Evolutionary conservation across 1,140 invertebrate species (phyloP).

Genomic region (Monochamus saltuarius): DNA sequence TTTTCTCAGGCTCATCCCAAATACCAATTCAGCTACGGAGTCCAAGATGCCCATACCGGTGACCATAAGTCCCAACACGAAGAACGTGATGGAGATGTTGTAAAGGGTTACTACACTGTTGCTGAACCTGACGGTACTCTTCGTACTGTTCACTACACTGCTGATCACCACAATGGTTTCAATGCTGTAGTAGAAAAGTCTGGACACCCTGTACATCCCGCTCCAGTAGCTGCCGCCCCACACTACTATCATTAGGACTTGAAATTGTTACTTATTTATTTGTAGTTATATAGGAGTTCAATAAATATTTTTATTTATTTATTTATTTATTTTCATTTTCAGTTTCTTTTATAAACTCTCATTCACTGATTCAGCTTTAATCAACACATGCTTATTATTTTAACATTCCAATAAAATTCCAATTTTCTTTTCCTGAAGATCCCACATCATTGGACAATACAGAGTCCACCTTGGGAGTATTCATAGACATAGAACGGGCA

Average conservation of each 20-base stretch:
- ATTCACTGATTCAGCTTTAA: too few species aligned
- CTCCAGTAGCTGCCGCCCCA: slow-evolving; percentile 22
- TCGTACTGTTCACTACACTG: slow-evolving; percentile 65
- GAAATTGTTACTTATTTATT: not conserved
- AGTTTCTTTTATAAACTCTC: too few species aligned
- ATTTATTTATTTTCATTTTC: not conserved
- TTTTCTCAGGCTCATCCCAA: slow-evolving; percentile 58
- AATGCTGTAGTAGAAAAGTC: slow-evolving; percentile 13
- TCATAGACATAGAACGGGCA: too few species aligned
- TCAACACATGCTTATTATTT: too few species aligned
- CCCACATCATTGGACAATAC: too few species aligned
- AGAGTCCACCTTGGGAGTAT: too few species aligned
- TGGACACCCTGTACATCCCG: slow-evolving; percentile 21
- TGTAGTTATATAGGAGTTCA: too few species aligned
- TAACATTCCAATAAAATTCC: too few species aligned
- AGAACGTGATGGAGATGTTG: slow-evolving; percentile 6
- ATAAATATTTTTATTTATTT: slow-evolving; percentile 6
- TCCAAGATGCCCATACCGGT: slow-evolving; percentile 3
- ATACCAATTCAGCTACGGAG: slow-evolving; percentile 50
- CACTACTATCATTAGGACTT: not conserved
- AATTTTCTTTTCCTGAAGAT: too few species aligned
- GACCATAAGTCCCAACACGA: slow-evolving; percentile 6
- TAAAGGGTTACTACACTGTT: slow-evolving; percentile 60
- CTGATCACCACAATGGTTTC: slow-evolving; percentile 47
- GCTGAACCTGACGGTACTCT: slow-evolving; percentile 64